Percentiles rank a stretch among this genome's conserved stretches.
Conservation (phyloP, 2,113 vertebrate genomes). For the Macaca mulatta region DNA sequence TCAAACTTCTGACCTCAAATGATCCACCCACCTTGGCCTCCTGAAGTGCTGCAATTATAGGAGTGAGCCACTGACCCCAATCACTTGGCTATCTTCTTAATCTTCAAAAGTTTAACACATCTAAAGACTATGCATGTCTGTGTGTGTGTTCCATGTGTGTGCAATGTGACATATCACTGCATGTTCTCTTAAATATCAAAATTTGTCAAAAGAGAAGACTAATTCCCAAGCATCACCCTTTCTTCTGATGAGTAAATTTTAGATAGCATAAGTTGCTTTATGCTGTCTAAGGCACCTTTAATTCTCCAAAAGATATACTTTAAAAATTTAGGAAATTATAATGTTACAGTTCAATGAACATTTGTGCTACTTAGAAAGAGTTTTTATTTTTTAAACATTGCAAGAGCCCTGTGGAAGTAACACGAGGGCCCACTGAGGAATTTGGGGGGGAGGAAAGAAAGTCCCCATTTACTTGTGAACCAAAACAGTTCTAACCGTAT, state of each 20-base stretch:
- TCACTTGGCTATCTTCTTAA: neutral
- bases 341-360: neutral
- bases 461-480: neutral
- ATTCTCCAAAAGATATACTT: neutral
- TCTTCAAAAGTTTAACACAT: neutral
- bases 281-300: neutral
- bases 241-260: neutral
- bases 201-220: neutral
- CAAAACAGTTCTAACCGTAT: neutral
- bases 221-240: too few species aligned
- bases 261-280: neutral
- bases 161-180: neutral
- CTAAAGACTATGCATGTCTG: neutral
- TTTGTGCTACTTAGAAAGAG: neutral
- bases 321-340: neutral
- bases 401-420: neutral
- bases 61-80: too few species aligned
- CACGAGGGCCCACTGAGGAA: too few species aligned
- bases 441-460: neutral
- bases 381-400: neutral
- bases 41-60: too few species aligned
- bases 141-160: neutral
- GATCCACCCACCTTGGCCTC: too few species aligned
- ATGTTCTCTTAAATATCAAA: neutral
- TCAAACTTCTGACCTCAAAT: too few species aligned